A percentile compares a stretch with the other conserved stretches of the same genome.
Evolutionary conservation across 2,797 vertebrate genomes (phyloP).

Genomic region (Cheirogaleus major): DNA sequence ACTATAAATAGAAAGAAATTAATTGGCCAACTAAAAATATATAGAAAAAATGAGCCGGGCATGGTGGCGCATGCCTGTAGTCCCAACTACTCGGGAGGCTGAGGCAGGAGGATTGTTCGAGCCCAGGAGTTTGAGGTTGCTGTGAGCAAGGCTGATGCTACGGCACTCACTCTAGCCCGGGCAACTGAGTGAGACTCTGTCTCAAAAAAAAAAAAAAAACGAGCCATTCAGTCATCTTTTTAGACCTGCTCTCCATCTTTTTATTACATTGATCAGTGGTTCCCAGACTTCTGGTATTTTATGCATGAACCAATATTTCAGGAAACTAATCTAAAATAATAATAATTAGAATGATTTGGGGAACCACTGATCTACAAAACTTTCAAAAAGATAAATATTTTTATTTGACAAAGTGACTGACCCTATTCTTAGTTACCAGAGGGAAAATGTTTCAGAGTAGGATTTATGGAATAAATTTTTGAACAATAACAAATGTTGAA

Average conservation of each 20-base stretch:
- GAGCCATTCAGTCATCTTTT: neutral
- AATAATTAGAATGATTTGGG: neutral
- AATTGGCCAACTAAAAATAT: too few species aligned
- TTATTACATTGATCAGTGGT: neutral
- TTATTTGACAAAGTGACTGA: neutral
- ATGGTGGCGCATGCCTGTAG: too few species aligned
- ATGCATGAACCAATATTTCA: neutral
- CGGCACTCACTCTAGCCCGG: too few species aligned
- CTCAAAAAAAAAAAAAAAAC: too few species aligned
- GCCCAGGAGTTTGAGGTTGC: too few species aligned
- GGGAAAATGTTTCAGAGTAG: neutral
- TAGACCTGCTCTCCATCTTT: neutral
- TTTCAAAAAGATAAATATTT: neutral
- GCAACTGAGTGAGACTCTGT: too few species aligned
- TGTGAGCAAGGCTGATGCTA: too few species aligned
- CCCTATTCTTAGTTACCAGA: neutral
- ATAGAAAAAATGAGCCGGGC: too few species aligned
- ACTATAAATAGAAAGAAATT: too few species aligned
- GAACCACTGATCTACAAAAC: slow-evolving; percentile 26
- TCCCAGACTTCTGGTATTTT: slow-evolving; percentile 22
- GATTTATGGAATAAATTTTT: slow-evolving; percentile 5
- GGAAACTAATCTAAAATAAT: neutral
- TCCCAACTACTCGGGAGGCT: too few species aligned
- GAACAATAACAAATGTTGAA: neutral
- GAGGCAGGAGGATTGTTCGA: too few species aligned